Conservation (phyloP, 2,797 vertebrate genomes). For the Scolopax bukidnonensis region DNA sequence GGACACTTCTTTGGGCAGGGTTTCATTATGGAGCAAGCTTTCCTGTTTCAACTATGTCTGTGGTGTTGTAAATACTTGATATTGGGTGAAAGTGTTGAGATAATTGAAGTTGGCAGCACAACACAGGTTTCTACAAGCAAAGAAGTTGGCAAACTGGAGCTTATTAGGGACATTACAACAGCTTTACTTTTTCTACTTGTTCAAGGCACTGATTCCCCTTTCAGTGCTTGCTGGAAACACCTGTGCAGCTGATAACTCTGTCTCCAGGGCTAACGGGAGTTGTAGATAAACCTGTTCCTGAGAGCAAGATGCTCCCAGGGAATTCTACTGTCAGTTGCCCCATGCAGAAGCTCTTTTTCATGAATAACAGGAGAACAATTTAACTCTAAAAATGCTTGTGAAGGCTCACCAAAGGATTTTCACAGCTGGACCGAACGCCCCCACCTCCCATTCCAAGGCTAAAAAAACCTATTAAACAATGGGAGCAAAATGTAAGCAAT, state of each 20-base stretch:
- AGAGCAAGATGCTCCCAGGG: not conserved
- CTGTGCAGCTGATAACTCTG: not conserved
- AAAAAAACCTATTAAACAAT: not conserved
- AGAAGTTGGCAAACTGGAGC: not conserved
- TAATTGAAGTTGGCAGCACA: not conserved
- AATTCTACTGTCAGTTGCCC: not conserved
- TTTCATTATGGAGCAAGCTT: not conserved
- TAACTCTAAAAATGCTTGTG: not conserved
- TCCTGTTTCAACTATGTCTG: not conserved
- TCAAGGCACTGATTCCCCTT: not conserved
- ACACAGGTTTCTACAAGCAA: not conserved
- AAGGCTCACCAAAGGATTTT: not conserved
- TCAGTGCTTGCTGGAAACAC: not conserved
- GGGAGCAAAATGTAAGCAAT: constrained; percentile 8
- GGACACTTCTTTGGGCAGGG: not conserved
- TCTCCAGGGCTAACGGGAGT: not conserved
- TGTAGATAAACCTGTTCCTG: not conserved
- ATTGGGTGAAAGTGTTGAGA: not conserved
- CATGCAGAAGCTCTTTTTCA: not conserved
- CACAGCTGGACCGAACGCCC: not conserved
- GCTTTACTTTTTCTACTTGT: not conserved
- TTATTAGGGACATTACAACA: not conserved
- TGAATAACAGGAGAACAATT: not conserved
- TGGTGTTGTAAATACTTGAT: not conserved
- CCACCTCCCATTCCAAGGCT: not conserved